A percentile compares a stretch with the other conserved stretches of the same genome.
Evolutionary conservation across 2,888 invertebrate genomes (phyloP).

Genomic region (Formica aserva): DNA sequence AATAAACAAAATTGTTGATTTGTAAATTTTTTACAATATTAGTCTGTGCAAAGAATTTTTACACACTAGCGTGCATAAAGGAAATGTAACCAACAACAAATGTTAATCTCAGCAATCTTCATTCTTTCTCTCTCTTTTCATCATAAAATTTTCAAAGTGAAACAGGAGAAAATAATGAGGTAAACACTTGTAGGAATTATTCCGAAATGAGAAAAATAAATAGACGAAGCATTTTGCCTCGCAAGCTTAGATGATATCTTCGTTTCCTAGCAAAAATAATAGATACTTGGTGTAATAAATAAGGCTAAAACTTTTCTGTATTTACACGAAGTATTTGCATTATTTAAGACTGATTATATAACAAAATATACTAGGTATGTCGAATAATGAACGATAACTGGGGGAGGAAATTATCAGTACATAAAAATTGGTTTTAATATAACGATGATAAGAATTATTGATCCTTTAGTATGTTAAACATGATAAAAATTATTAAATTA

Average conservation of each 20-base stretch:
- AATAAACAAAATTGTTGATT: background rate
- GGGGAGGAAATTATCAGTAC: background rate
- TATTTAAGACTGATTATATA: slow-evolving; percentile 30
- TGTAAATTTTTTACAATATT: background rate
- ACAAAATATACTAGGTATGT: background rate
- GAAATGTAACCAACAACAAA: background rate
- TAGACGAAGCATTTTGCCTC: background rate
- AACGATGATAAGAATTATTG: background rate
- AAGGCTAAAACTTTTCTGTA: slow-evolving; percentile 61
- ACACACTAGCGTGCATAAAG: background rate
- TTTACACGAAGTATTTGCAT: slow-evolving; percentile 58
- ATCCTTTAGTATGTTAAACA: background rate
- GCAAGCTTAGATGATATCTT: slow-evolving; percentile 5
- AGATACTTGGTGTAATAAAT: slow-evolving; percentile 50
- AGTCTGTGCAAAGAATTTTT: background rate
- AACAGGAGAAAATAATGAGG: background rate
- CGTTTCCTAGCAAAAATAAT: slow-evolving; percentile 6
- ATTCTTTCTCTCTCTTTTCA: slow-evolving; percentile 4
- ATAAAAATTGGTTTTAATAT: slow-evolving; percentile 17
- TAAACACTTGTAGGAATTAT: background rate
- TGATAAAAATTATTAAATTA: background rate
- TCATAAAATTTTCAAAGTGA: background rate
- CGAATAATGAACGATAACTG: background rate
- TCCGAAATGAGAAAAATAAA: slow-evolving; percentile 4
- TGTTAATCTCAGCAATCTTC: slow-evolving; percentile 18